Percentiles rank a stretch among this genome's conserved stretches.
These are phyloP conservation scores for Nerophis lumbriciformis DNA, from an alignment of 2,113 vertebrate species.

Conservation along the genomic window DNA sequence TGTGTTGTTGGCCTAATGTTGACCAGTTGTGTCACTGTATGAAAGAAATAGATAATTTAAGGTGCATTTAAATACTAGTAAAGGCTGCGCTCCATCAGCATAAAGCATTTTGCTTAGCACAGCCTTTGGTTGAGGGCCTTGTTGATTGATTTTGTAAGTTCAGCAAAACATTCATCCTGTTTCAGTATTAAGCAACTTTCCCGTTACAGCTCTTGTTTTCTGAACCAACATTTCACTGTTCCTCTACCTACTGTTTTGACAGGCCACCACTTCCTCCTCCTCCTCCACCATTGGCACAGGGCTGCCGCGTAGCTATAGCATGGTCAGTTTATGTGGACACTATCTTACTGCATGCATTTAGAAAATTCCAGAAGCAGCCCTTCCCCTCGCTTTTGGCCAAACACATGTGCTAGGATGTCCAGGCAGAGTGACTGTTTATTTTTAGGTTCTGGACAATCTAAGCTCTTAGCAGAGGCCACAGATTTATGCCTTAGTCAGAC, in stretches of 20 bases:
- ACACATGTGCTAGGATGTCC: slow-evolving; percentile 27
- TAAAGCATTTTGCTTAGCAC: slow-evolving; percentile 9
- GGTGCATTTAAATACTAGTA: slow-evolving; percentile 28
- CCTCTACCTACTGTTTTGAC: slow-evolving; percentile 26
- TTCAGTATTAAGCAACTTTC: slow-evolving; percentile 56
- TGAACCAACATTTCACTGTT: slow-evolving; percentile 28
- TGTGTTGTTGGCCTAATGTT: background rate
- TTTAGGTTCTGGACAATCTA: slow-evolving; percentile 41
- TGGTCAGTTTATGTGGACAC: slow-evolving; percentile 75
- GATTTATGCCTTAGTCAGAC: slow-evolving; percentile 24
- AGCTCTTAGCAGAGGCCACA: slow-evolving; percentile 17
- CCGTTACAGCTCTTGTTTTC: slow-evolving; percentile 19
- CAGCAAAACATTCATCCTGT: slow-evolving; percentile 41
- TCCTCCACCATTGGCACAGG: slow-evolving; percentile 66
- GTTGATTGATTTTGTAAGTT: slow-evolving; percentile 12
- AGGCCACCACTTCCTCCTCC: slow-evolving; percentile 59
- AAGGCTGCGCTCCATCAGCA: background rate
- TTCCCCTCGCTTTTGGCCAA: slow-evolving; percentile 15
- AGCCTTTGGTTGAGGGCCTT: slow-evolving; percentile 7
- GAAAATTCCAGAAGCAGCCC: slow-evolving; percentile 26
- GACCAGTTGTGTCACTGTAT: background rate
- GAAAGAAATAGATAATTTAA: background rate
- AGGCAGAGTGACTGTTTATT: slow-evolving; percentile 28
- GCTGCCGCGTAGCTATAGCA: slow-evolving; percentile 82
- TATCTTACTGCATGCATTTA: slow-evolving; percentile 26